A percentile compares a stretch with the other conserved stretches of the same genome.
These are phyloP conservation scores for Silurus asotus DNA, from an alignment of 2,113 vertebrate species.

Conservation along the genomic window DNA sequence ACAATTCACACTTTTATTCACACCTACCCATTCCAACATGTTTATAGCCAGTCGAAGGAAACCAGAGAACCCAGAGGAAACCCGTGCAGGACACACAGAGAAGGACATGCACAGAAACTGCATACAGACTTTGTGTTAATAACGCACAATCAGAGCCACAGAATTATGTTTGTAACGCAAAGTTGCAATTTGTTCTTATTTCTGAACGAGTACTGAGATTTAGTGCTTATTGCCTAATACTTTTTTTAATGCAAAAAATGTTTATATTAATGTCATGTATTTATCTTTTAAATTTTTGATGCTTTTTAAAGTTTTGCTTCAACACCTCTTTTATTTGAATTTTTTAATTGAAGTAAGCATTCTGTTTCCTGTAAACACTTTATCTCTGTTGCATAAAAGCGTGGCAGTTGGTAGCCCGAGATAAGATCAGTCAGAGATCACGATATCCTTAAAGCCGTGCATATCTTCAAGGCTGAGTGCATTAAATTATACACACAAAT, in stretches of 20 bases:
- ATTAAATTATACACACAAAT: slow-evolving; percentile 39
- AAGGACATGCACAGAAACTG: not conserved
- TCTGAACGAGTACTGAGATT: not conserved
- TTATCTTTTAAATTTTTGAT: not conserved
- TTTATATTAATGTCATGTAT: not conserved
- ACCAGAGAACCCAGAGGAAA: not conserved
- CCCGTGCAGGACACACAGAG: not conserved
- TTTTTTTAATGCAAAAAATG: not conserved
- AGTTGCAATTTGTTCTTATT: not conserved
- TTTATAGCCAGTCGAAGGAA: not conserved
- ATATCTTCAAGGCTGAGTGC: slow-evolving; percentile 39
- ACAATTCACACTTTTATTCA: not conserved
- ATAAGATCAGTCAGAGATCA: slow-evolving; percentile 43
- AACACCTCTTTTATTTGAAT: not conserved
- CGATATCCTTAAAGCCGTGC: slow-evolving; percentile 16
- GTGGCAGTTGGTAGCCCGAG: slow-evolving; percentile 21
- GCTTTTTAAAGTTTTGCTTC: not conserved
- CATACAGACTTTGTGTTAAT: not conserved
- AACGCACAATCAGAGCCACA: not conserved
- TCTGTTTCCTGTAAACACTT: slow-evolving; percentile 13
- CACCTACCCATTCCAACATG: not conserved
- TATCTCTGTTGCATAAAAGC: not conserved
- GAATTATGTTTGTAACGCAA: not conserved
- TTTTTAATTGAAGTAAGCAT: not conserved
- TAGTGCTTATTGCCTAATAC: not conserved